Conservation (phyloP, 64 coral and sea anemone genomes). For the Actinia tenebrosa region DNA sequence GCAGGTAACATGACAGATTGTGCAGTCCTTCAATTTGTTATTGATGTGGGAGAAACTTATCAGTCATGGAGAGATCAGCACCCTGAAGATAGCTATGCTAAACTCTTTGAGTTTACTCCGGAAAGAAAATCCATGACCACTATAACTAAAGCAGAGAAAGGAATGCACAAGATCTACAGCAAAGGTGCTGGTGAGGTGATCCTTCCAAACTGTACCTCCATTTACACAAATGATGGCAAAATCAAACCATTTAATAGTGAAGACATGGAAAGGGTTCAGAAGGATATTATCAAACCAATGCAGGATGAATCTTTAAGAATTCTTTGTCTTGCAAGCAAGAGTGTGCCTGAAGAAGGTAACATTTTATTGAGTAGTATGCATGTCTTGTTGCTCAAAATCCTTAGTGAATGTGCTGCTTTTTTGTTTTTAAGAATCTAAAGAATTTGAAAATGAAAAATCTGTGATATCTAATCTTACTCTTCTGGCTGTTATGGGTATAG, state of each 20-base stretch:
- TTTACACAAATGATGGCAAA: constrained; percentile 21
- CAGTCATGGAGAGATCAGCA: constrained; percentile 70
- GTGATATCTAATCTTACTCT: constrained; percentile 55
- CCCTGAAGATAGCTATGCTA: constrained; percentile 52
- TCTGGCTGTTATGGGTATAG: constrained; percentile 70
- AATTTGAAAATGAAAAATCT: constrained; percentile 42
- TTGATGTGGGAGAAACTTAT: constrained; percentile 74
- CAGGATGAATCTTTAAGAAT: constrained; percentile 52
- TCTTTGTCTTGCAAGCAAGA: constrained; percentile 64
- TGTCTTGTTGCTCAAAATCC: no score
- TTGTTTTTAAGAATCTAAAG: background rate
- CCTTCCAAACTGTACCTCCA: constrained; percentile 39
- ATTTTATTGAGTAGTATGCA: no score
- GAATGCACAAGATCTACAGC: constrained; percentile 45
- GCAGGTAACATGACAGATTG: constrained; percentile 72
- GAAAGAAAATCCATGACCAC: constrained; percentile 81
- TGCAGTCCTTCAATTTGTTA: constrained; percentile 65
- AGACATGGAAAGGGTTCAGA: constrained; percentile 53
- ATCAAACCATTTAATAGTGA: constrained; percentile 34
- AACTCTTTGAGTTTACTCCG: constrained; percentile 64
- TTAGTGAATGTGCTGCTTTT: background rate
- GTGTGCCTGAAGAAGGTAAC: constrained; percentile 52
- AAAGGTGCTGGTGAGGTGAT: constrained; percentile 73
- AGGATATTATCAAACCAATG: constrained; percentile 72
- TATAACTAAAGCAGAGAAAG: constrained; percentile 40